These are phyloP conservation scores for Trichoplusia ni DNA, from an alignment of 1,140 invertebrate genomes.

Conservation along the genomic window DNA sequence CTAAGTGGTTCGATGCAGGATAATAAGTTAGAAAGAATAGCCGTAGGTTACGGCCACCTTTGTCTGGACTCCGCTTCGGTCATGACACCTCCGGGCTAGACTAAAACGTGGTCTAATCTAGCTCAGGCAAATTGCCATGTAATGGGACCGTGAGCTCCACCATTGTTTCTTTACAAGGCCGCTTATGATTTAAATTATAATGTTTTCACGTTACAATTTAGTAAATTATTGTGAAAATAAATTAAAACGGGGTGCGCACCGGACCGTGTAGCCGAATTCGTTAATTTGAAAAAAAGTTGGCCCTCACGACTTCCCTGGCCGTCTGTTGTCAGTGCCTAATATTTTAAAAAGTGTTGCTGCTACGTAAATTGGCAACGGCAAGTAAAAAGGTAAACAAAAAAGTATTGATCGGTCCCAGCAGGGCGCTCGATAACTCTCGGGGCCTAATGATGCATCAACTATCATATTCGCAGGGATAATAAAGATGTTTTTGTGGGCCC, in stretches of 20 bases:
- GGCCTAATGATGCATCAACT: slow-evolving; percentile 46
- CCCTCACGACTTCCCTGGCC: slow-evolving; percentile 6
- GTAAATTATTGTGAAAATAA: not conserved
- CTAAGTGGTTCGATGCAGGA: slow-evolving; percentile 43
- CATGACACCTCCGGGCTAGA: slow-evolving; percentile 45
- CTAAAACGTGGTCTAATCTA: slow-evolving; percentile 38
- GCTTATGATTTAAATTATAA: not conserved
- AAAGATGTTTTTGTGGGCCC: slow-evolving; percentile 38
- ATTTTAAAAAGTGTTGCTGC: slow-evolving; percentile 10
- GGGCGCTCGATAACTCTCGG: slow-evolving; percentile 39
- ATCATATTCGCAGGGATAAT: slow-evolving; percentile 35
- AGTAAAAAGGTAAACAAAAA: slow-evolving; percentile 46
- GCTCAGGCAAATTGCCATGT: slow-evolving; percentile 27
- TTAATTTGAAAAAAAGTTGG: slow-evolving; percentile 26
- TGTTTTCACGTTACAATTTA: slow-evolving; percentile 1
- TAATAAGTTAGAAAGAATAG: slow-evolving; percentile 54
- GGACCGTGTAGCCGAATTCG: slow-evolving; percentile 33
- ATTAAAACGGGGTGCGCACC: slow-evolving; percentile 33
- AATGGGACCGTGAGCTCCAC: slow-evolving; percentile 7
- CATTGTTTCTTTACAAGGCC: slow-evolving; percentile 22
- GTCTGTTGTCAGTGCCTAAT: not conserved
- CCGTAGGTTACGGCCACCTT: slow-evolving; percentile 43
- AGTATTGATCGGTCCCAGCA: slow-evolving; percentile 52
- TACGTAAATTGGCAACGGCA: slow-evolving; percentile 31
- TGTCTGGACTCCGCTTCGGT: slow-evolving; percentile 33